phyloP scores from a whole-genome alignment of 2,113 vertebrate genomes.

The Polypterus senegalus region DNA sequence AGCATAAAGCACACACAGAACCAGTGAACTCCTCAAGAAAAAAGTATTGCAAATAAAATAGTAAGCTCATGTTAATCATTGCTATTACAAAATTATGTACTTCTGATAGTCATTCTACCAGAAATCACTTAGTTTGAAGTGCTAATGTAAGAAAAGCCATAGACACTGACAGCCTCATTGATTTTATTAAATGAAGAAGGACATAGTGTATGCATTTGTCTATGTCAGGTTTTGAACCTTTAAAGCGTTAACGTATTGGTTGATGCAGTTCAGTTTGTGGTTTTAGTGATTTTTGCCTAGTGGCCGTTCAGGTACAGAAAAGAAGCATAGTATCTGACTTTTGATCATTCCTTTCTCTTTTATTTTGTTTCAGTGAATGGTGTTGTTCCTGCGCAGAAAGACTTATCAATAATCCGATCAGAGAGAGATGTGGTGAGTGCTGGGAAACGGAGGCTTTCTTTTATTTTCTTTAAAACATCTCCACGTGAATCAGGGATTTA shows the following conservation, averaged over 20 bases:
- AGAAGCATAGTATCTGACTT: too few species aligned
- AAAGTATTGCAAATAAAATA: too few species aligned
- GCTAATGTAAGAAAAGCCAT: too few species aligned
- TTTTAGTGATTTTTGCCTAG: slow-evolving; percentile 6
- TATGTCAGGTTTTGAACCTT: neutral
- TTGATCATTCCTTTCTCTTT: slow-evolving; percentile 9
- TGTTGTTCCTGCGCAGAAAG: slow-evolving; percentile 25
- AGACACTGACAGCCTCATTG: neutral
- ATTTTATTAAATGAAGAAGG: neutral
- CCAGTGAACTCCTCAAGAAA: too few species aligned
- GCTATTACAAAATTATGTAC: too few species aligned
- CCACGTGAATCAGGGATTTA: neutral
- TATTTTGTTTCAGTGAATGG: slow-evolving; percentile 34
- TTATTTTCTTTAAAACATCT: slow-evolving; percentile 4
- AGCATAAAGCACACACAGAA: too few species aligned
- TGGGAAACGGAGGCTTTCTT: neutral
- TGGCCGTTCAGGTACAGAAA: too few species aligned
- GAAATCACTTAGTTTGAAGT: too few species aligned
- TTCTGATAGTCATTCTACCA: too few species aligned
- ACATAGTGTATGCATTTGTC: slow-evolving; percentile 12
- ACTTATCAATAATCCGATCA: slow-evolving; percentile 37
- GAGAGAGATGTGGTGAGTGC: slow-evolving; percentile 60
- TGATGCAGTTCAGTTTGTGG: neutral
- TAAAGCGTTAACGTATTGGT: neutral
- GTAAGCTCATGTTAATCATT: too few species aligned